These are phyloP conservation scores for Australoheros scitulus DNA, from an alignment of 2,113 vertebrate species.

Conservation along the genomic window DNA sequence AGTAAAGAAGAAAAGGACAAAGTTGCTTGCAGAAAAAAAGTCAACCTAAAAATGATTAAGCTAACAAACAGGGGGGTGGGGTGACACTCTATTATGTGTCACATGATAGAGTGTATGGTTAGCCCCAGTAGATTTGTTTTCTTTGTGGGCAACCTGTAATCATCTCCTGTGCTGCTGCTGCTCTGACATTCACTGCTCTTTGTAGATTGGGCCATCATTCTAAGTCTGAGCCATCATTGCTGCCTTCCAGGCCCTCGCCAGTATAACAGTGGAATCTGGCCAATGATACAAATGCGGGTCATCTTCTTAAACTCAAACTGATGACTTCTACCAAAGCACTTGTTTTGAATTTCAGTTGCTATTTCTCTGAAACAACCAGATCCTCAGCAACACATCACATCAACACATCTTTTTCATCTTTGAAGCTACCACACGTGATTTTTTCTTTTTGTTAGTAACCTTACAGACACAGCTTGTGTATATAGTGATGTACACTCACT, in stretches of 20 bases:
- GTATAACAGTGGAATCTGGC: neutral
- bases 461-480: too few species aligned
- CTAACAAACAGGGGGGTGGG: neutral
- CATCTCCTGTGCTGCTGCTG: neutral
- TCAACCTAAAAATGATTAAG: neutral
- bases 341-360: neutral
- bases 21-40: conserved; percentile 15
- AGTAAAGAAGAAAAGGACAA: conserved; percentile 31
- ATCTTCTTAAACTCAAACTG: neutral
- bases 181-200: neutral
- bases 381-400: neutral
- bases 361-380: neutral
- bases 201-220: neutral
- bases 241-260: neutral
- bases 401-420: neutral
- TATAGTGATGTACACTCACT: too few species aligned
- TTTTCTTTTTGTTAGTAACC: too few species aligned
- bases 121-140: neutral
- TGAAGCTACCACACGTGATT: neutral
- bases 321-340: neutral
- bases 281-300: neutral
- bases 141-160: neutral
- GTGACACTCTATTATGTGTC: neutral
- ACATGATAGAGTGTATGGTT: neutral
- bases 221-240: neutral